Conservation (phyloP, 2,797 vertebrate genomes). For the Thamnophis elegans region DNA sequence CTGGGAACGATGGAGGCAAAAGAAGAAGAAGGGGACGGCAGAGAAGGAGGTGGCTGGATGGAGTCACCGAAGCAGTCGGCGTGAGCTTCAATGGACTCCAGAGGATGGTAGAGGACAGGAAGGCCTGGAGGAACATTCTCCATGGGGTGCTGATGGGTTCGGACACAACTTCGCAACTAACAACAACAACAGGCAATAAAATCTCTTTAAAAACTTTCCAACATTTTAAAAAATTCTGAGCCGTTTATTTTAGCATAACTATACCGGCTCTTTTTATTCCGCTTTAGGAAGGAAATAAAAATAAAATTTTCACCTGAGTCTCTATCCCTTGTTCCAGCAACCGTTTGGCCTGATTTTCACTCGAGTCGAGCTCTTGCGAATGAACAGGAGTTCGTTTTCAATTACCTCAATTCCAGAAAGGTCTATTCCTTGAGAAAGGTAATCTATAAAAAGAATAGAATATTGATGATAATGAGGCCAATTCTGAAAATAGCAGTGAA, state of each 20-base stretch:
- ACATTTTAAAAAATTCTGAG: background rate
- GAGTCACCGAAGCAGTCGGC: no score
- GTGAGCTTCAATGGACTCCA: no score
- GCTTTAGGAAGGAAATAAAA: slow-evolving; percentile 2
- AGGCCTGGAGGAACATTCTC: no score
- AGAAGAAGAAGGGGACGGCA: no score
- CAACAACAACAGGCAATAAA: background rate
- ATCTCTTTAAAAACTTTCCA: background rate
- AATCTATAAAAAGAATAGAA: slow-evolving; percentile 79
- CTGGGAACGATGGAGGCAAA: no score
- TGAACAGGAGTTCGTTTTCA: slow-evolving; percentile 92
- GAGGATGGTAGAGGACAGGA: no score
- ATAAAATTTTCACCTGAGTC: slow-evolving; percentile 84
- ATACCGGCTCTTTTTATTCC: background rate
- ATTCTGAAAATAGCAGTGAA: slow-evolving; percentile 10
- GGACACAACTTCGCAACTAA: no score
- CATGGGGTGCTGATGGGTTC: no score
- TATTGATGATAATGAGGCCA: slow-evolving; percentile 36
- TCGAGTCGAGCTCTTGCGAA: slow-evolving; percentile 94
- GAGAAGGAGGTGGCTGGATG: no score
- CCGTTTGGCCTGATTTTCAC: slow-evolving; percentile 94
- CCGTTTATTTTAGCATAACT: background rate
- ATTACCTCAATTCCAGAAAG: slow-evolving; percentile 96
- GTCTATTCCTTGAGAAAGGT: slow-evolving; percentile 94
- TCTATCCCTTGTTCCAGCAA: slow-evolving; percentile 95